Evolutionary conservation across 2,888 invertebrate species (phyloP).

Genomic region (Catocala nupta): DNA sequence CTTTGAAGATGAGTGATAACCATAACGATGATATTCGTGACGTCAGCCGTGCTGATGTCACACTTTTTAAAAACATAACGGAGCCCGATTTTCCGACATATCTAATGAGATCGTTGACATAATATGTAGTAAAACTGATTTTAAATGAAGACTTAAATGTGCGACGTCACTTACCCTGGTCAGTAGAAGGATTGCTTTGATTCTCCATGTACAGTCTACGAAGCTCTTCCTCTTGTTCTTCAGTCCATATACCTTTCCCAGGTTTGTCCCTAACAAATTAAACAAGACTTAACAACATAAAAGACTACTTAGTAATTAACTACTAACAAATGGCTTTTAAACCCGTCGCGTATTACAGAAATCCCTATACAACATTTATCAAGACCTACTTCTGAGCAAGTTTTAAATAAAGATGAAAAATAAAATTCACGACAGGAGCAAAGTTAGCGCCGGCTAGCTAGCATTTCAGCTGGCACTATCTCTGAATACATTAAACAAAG

Average conservation of each 20-base stretch:
- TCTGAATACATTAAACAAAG: constrained; percentile 50
- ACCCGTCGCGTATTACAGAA: background rate
- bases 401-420: constrained; percentile 34
- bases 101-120: too few species aligned
- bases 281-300: constrained; percentile 1
- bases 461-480: constrained; percentile 43
- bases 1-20: too few species aligned
- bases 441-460: constrained; percentile 31
- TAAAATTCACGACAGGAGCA: constrained; percentile 25
- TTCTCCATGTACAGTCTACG: constrained; percentile 94
- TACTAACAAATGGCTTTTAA: constrained; percentile 1
- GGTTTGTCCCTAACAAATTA: constrained; percentile 68
- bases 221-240: constrained; percentile 95
- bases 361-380: constrained; percentile 22
- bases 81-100: too few species aligned
- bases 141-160: too few species aligned
- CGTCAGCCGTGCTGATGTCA: too few species aligned
- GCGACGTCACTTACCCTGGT: constrained; percentile 87
- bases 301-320: background rate
- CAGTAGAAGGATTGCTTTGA: constrained; percentile 89
- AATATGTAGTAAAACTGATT: too few species aligned
- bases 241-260: constrained; percentile 91
- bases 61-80: too few species aligned
- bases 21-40: too few species aligned
- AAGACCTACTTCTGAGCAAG: constrained; percentile 26